Conservation (phyloP, 2,797 vertebrate genomes). For the Chiloscyllium punctatum region DNA sequence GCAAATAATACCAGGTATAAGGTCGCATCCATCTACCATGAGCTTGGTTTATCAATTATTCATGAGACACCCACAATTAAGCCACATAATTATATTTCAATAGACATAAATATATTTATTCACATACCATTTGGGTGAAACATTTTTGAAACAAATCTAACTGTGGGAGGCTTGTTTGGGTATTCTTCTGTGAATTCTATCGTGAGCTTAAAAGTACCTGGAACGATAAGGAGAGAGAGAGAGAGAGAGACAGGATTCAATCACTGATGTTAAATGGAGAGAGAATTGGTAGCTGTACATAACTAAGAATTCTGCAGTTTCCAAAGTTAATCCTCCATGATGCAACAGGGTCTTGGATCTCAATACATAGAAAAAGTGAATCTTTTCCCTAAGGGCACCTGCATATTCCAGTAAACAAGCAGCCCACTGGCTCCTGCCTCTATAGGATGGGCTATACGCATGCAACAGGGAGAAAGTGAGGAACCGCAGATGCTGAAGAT, state of each 20-base stretch:
- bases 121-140: conserved; percentile 97
- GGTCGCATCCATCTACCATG: neutral
- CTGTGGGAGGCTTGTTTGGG: conserved; percentile 97
- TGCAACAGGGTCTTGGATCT: neutral
- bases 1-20: neutral
- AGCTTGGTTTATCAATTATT: neutral
- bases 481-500: too few relatives aligned
- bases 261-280: neutral
- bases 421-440: neutral
- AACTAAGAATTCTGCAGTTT: neutral
- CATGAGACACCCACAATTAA: neutral
- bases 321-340: neutral
- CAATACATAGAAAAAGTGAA: neutral
- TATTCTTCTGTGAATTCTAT: conserved; percentile 99
- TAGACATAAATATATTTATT: neutral
- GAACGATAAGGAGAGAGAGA: conserved; percentile 48
- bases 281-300: neutral
- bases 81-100: neutral
- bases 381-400: neutral
- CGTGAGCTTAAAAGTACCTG: conserved; percentile 97
- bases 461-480: neutral
- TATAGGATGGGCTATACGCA: neutral
- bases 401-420: neutral
- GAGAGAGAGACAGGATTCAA: neutral
- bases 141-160: conserved; percentile 99